phyloP scores from a whole-genome alignment of 2,797 vertebrate genomes.

The Xiphorhynchus erythropygius region DNA sequence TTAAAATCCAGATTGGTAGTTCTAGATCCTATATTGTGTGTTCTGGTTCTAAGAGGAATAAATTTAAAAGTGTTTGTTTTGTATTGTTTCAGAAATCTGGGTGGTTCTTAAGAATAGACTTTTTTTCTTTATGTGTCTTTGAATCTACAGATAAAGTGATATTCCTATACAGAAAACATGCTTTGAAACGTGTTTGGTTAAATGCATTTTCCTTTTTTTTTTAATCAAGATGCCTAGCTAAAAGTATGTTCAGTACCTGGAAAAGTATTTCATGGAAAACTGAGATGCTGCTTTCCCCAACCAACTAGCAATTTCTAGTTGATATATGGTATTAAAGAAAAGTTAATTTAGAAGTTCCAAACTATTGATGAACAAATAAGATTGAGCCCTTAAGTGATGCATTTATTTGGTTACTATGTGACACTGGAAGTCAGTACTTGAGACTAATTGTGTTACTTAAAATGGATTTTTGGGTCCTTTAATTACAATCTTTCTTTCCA shows the following conservation, averaged over 20 bases:
- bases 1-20: neutral
- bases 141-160: neutral
- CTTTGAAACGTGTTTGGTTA: neutral
- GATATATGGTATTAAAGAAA: neutral
- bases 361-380: neutral
- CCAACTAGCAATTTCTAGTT: neutral
- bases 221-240: neutral
- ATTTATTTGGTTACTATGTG: neutral
- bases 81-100: neutral
- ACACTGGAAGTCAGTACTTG: neutral
- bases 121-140: neutral
- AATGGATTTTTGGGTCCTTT: neutral
- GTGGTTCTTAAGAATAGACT: neutral
- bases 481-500: conserved; percentile 18
- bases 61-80: neutral
- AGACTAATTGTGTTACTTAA: neutral
- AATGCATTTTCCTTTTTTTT: neutral
- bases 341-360: neutral
- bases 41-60: neutral
- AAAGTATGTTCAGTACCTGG: neutral
- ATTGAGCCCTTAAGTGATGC: neutral
- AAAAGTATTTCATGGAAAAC: neutral
- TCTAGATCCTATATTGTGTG: neutral
- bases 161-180: neutral
- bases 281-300: neutral